These are phyloP conservation scores for Epizoanthus stellaris DNA, from an alignment of 92 coral and sea anemone species.

Conservation along the genomic window DNA sequence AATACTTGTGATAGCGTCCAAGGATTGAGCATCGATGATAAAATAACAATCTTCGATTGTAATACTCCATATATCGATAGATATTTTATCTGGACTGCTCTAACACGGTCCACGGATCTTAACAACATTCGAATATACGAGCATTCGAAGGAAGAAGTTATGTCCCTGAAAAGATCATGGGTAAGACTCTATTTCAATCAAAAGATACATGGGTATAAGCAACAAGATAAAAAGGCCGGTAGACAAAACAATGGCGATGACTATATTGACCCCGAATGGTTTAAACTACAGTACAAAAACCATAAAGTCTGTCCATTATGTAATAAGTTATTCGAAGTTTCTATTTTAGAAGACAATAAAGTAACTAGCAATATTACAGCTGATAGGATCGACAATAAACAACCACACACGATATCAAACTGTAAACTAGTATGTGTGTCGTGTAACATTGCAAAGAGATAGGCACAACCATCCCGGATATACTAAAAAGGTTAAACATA, in stretches of 20 bases:
- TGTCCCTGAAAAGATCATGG: conserved; percentile 13
- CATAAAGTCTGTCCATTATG: conserved; percentile 40
- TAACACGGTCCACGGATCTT: conserved; percentile 33
- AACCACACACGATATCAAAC: neutral
- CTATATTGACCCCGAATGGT: conserved; percentile 47
- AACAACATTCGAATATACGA: conserved; percentile 28
- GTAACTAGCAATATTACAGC: conserved; percentile 39
- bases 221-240: neutral
- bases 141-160: no score
- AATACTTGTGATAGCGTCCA: conserved; percentile 42
- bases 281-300: conserved; percentile 35
- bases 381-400: conserved; percentile 26
- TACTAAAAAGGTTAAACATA: no score
- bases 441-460: no score
- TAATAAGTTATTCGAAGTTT: conserved; percentile 24
- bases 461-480: no score
- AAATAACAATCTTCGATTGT: conserved; percentile 28
- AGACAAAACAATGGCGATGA: conserved; percentile 6
- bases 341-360: conserved; percentile 40
- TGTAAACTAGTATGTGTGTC: no score
- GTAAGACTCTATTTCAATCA: conserved; percentile 23
- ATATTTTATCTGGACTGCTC: conserved; percentile 35
- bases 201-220: neutral
- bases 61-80: conserved; percentile 27
- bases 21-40: conserved; percentile 17